Evolutionary conservation across 2,113 vertebrate genomes (phyloP), one percentile per base, ranked within the genome.

Genomic region (Mirza zaza): DNA sequence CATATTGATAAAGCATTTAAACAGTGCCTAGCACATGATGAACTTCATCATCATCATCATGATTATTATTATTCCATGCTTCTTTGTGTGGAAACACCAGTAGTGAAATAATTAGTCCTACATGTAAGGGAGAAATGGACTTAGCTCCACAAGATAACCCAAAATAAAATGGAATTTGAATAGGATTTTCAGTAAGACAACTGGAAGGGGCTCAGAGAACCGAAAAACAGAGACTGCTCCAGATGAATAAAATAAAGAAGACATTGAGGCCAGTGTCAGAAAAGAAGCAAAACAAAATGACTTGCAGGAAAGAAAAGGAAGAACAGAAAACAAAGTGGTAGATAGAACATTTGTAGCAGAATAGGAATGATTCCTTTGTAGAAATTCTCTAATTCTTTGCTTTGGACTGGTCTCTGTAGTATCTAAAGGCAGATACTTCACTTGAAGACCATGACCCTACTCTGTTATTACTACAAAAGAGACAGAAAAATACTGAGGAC

Each of bases 161-260:
- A 42, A 32, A 4, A 42, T 59, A 87, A 95, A 94, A 81, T 61
- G 45, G 17, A 32, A 71, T 57, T 95, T 59, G n/a, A 80, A 92
- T 65, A 32, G 82, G 14, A 59, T 80, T 92, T 84, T 92, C 17
- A 96, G 10, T 57, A 92, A 92, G 75, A 87, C 63, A 57, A 34
- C 76, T 52, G 29, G 36, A 83, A 90, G 14, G 17, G 50, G n/a
- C 65, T 97, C 76, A 29, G 32, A 81, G 70, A 89, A 81, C 17
- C 52, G 39, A 81, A 70, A 86, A 94, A 39, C 48, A 81, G 6
- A 68, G 79, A n/a, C 9, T 65, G 14, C 15, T 45, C 39, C 48
- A 68, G 18, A 83, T 76, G 70, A 90, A 65, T 27, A 76, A 27
- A 80, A 45, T 80, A 75, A 70, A 91, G 36, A 65, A 57, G 15